Evolutionary conservation across 2,888 invertebrate species (phyloP).

Genomic region (Drosophila niveifrons): DNA sequence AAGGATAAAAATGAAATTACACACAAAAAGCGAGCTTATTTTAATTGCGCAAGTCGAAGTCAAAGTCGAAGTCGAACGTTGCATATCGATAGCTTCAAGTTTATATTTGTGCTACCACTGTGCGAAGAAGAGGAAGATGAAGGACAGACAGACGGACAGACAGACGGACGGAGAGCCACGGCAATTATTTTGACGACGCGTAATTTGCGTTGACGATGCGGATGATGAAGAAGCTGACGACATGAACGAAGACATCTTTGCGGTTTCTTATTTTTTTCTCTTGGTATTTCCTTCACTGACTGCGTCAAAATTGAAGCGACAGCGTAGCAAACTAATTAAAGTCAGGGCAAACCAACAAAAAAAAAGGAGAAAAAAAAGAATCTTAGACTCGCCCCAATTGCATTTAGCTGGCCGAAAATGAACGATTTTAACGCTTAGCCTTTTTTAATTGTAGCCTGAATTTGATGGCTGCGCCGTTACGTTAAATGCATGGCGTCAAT

Average conservation of each 20-base stretch:
- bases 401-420: slow-evolving; percentile 68
- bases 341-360: slow-evolving; percentile 36
- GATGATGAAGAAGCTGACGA: slow-evolving; percentile 66
- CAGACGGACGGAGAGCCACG: slow-evolving; percentile 49
- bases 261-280: slow-evolving; percentile 37
- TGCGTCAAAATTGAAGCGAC: slow-evolving; percentile 70
- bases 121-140: slow-evolving; percentile 6
- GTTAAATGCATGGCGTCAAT: slow-evolving; percentile 67
- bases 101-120: slow-evolving; percentile 26
- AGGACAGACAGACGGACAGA: slow-evolving; percentile 22
- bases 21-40: slow-evolving; percentile 69
- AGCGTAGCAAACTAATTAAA: slow-evolving; percentile 79
- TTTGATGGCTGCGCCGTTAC: slow-evolving; percentile 54
- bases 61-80: background rate
- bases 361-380: slow-evolving; percentile 2
- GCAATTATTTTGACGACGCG: slow-evolving; percentile 80
- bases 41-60: slow-evolving; percentile 60
- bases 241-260: slow-evolving; percentile 50
- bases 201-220: slow-evolving; percentile 76
- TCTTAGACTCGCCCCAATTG: slow-evolving; percentile 39
- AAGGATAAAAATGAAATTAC: slow-evolving; percentile 4
- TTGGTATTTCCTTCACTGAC: background rate
- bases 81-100: background rate
- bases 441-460: slow-evolving; percentile 77
- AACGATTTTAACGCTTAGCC: slow-evolving; percentile 79